Conservation (phyloP, 2,888 invertebrate species). For the Creontiades dilutus region DNA sequence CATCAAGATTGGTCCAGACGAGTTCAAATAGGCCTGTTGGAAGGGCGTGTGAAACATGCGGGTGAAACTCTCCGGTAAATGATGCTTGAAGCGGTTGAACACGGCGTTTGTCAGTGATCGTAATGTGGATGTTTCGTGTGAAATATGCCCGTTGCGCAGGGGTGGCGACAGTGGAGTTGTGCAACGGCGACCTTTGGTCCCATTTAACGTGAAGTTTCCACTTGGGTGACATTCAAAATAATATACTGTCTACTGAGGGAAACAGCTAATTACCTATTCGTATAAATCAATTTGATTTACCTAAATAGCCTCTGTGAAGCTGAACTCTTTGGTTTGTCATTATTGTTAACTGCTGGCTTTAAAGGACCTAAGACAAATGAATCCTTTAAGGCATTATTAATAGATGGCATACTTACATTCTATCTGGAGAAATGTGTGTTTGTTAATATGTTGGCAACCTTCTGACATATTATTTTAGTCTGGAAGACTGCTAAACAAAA, state of each 20-base stretch:
- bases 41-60: conserved; percentile 30
- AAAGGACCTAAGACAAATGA: neutral
- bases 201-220: neutral
- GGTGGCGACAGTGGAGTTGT: conserved; percentile 13
- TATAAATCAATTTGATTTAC: conserved; percentile 16
- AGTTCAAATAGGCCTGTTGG: neutral
- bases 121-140: conserved; percentile 31
- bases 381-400: too few species aligned
- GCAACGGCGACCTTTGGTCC: conserved; percentile 52
- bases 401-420: too few species aligned
- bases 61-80: conserved; percentile 37
- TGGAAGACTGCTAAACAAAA: too few species aligned
- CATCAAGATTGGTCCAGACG: conserved; percentile 19
- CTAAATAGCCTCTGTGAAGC: neutral
- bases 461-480: too few species aligned
- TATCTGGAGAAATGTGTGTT: too few species aligned
- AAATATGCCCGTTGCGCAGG: conserved; percentile 35
- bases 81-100: conserved; percentile 13
- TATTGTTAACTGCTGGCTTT: neutral
- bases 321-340: neutral
- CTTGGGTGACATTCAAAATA: conserved; percentile 26
- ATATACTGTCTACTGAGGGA: conserved; percentile 6
- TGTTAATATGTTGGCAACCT: too few species aligned
- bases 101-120: conserved; percentile 22
- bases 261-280: conserved; percentile 17